phyloP scores from a whole-genome alignment of 92 coral and sea anemone species.

The Desmophyllum pertusum region DNA sequence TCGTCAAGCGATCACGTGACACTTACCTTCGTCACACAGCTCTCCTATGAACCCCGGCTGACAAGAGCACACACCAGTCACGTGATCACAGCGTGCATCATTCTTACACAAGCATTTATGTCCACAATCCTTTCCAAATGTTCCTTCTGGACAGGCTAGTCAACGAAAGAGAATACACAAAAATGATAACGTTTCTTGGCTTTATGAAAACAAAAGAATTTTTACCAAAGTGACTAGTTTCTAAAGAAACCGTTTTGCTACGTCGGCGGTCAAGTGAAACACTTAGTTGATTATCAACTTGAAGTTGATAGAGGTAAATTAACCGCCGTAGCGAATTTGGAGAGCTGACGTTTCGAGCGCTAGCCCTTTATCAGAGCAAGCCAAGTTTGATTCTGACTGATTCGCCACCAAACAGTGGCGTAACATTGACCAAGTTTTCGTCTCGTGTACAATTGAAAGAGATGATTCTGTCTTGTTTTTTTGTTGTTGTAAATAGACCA shows the following conservation, averaged over 20 bases:
- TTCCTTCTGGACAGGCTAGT: conserved; percentile 60
- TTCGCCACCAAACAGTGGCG: too few relatives aligned
- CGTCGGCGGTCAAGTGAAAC: too few relatives aligned
- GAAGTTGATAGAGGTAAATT: too few relatives aligned
- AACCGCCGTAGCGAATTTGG: too few relatives aligned
- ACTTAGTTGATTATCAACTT: too few relatives aligned
- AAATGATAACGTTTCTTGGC: background rate
- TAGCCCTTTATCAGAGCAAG: too few relatives aligned
- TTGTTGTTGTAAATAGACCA: too few relatives aligned
- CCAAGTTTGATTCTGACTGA: too few relatives aligned
- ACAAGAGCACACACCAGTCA: conserved; percentile 72
- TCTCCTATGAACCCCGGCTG: conserved; percentile 68
- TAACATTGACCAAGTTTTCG: background rate
- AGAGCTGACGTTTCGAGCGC: too few relatives aligned
- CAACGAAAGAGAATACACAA: background rate
- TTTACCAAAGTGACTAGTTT: too few relatives aligned
- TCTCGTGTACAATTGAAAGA: background rate
- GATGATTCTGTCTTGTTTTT: too few relatives aligned
- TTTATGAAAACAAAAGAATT: background rate
- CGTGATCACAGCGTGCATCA: conserved; percentile 64
- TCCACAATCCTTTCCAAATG: conserved; percentile 64
- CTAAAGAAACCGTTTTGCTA: too few relatives aligned
- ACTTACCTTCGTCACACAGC: conserved; percentile 67
- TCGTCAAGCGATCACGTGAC: background rate
- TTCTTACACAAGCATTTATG: conserved; percentile 37